Percentiles rank a stretch among this genome's conserved stretches.
These are phyloP conservation scores for Accipiter badius DNA, from an alignment of 2,797 vertebrate species.

Conservation along the genomic window DNA sequence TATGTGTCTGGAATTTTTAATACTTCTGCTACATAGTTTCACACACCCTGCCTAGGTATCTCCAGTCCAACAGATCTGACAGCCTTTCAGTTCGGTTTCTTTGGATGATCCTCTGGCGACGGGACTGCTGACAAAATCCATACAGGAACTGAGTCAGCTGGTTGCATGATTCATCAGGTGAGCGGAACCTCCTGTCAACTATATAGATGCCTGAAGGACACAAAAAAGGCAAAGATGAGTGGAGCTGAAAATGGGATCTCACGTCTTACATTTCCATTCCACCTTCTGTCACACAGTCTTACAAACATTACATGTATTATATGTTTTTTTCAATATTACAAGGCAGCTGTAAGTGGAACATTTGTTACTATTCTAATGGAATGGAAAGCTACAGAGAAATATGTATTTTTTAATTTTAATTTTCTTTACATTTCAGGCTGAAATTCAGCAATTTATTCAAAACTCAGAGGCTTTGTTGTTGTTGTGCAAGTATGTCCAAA, in stretches of 20 bases:
- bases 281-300: background rate
- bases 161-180: constrained; percentile 91
- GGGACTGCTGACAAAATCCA: constrained; percentile 91
- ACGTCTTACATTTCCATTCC: background rate
- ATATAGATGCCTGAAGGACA: constrained; percentile 89
- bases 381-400: background rate
- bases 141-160: constrained; percentile 97
- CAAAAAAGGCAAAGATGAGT: background rate
- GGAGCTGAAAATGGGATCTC: background rate
- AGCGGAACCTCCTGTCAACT: constrained; percentile 89
- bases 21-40: background rate
- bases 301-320: background rate
- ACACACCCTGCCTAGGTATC: constrained; percentile 89
- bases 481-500: background rate
- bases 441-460: background rate
- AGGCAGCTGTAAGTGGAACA: background rate
- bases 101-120: constrained; percentile 93
- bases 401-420: background rate
- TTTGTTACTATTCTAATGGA: background rate
- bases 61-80: constrained; percentile 94
- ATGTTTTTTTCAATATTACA: background rate
- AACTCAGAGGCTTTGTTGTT: background rate
- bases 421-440: background rate
- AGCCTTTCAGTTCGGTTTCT: constrained; percentile 93
- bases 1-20: background rate